Base-by-base conservation (phyloP, 2,888 invertebrate genomes). In the Drosophila sordidula region DNA sequence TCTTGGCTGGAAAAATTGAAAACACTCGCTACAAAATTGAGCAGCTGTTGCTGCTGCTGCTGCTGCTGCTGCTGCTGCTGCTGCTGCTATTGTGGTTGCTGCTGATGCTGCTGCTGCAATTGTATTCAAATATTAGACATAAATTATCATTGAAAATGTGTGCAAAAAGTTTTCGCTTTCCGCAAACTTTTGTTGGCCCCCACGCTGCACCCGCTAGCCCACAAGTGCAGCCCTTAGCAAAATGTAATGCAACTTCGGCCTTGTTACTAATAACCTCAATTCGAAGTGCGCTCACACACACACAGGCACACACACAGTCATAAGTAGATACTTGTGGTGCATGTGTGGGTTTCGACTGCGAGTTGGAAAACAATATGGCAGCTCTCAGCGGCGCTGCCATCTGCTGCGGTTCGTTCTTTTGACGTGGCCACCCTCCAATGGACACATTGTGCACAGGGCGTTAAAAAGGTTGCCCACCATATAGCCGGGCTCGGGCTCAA, bases 201-300 rank as follows among this genome's bases (percentile, higher is more conserved):
- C 44, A 12, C 11, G 16, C 18, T 29, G 8, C 56, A 26, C 36
- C 12, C 42, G 18, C 44, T 47, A 11, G 38, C 5, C 54, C 34
- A 14, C 22, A 41, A 42, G 36, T 46, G 6, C 8, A 36, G 41
- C 65, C 63, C 52, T 45, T 42, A 25, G 22, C 68, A 47, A 70
- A 46, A 75, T 59, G 61, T 62, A 56, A 69, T 81, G 75, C 73
- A 76, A 59, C 74, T 66, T 29, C 70, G 88, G 89, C 85, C 85
- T 85, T 85, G 85, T 89, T 89, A 87, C 89, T 85, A 85, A 85
- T 85, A 85, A 85, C 85, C 85, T 85, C 88, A 89, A 85, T 89
- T 77, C 66, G 64, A 72, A 75, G 52, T 72, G 62, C 66, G 69
- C 57, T 46, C 42, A 51, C 55, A 61, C 61, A 64, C 42, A 63